Evolutionary conservation across 2,888 invertebrate species (phyloP).

Genomic region (Ophion obscuratus): DNA sequence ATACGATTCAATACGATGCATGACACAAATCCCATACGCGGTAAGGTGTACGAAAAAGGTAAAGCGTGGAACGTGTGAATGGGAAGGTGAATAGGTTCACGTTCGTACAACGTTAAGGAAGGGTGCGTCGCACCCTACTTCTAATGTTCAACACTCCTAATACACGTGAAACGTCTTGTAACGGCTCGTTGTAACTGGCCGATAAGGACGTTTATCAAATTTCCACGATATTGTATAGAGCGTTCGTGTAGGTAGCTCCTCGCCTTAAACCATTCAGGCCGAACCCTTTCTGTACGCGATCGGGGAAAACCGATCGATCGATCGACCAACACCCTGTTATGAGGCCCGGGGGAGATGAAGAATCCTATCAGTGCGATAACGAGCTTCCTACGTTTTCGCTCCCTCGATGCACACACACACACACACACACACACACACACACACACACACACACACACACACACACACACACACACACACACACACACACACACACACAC

Average conservation of each 20-base stretch:
- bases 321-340: background rate
- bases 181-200: background rate
- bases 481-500: no score
- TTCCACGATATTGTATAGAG: constrained; percentile 42
- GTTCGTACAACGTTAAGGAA: background rate
- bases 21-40: background rate
- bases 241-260: constrained; percentile 19
- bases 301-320: constrained; percentile 29
- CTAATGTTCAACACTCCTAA: constrained; percentile 10
- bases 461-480: no score
- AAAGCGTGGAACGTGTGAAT: background rate
- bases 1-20: background rate
- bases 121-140: constrained; percentile 17
- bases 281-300: constrained; percentile 19
- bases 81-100: constrained; percentile 33
- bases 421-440: no score
- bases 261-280: constrained; percentile 9
- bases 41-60: background rate
- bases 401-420: background rate
- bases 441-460: no score
- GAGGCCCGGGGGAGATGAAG: constrained; percentile 22
- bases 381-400: constrained; percentile 20
- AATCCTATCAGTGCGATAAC: constrained; percentile 32
- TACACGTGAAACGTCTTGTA: constrained; percentile 13
- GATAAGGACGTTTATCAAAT: constrained; percentile 49